Base-by-base conservation (phyloP, 2,113 vertebrate genomes). In the Morone saxatilis region DNA sequence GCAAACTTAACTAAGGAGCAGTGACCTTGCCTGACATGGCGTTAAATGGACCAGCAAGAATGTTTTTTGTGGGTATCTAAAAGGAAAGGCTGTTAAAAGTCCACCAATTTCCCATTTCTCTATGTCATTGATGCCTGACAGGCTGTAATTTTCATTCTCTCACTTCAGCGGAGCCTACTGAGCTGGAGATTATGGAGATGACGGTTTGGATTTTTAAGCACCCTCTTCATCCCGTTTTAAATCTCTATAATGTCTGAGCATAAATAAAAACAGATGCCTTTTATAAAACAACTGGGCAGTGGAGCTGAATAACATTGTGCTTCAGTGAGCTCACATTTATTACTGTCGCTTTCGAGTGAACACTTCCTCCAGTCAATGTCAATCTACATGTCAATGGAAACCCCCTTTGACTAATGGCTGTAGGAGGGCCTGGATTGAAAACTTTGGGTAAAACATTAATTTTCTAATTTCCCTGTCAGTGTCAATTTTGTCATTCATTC, bases 121-220 rank as follows among this genome's bases (percentile, higher is more conserved):
- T 93, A 91, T 95, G 94, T 95, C 96, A 97, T 90, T 94, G 95
- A 96, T 95, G 96, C 95, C 95, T 96, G 95, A 96, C 96, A 97
- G 95, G 95, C 95, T 96, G 93, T 97, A 96, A 97, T 97, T 97
- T 96, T 94, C 94, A 95, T 96, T 97, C 96, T 96, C 89, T 94
- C 96, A 96, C 93, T 95, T 95, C 94, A 95, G 86, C 95, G 94
- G 94, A 92, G 85, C 93, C 95, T 94, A 94, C 93, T 96, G 92
- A 96, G 95, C 95, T 93, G 96, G 86, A 96, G 94, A 96, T 97
- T 97, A 97, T 95, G 95, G 92, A 96, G 94, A 96, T 90, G 93
- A 89, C 82, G 88, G 85, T 89, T 72, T 85, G 83, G 95, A 94
- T 95, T 90, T 91, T 93, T 90, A 93, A 91, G 96, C 95, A 94